Evolutionary conservation across 2,113 vertebrate species (phyloP).

Genomic region (Tragelaphus strepsiceros): DNA sequence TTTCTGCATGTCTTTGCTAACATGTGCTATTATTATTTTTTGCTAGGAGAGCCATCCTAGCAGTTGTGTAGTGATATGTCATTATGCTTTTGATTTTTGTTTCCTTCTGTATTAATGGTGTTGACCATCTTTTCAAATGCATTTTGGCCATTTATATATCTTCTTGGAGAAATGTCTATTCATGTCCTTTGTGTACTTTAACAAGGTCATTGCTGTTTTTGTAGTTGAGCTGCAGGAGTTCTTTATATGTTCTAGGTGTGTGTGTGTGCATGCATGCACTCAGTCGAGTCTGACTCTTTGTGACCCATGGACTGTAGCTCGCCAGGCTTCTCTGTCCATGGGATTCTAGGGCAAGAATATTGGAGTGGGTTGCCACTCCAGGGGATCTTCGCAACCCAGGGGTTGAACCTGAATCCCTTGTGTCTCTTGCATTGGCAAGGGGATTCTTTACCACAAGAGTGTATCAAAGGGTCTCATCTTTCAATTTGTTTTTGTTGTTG

Average conservation of each 20-base stretch:
- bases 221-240: not conserved
- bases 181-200: not conserved
- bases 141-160: not conserved
- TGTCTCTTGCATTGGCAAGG: not conserved
- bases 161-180: not conserved
- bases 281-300: not conserved
- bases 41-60: not conserved
- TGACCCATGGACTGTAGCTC: not conserved
- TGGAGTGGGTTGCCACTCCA: not conserved
- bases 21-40: not conserved
- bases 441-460: not conserved
- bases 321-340: not conserved
- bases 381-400: not conserved
- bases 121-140: not conserved
- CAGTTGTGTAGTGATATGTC: not conserved
- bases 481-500: not conserved
- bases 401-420: not conserved
- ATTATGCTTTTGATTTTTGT: slow-evolving; percentile 1
- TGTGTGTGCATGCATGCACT: not conserved
- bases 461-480: not conserved
- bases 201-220: not conserved
- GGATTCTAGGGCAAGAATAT: not conserved
- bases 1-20: not conserved
- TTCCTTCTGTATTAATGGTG: not conserved
- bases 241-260: not conserved